Evolutionary conservation across 1,140 invertebrate genomes (phyloP).

Genomic region (Penaeus chinensis): DNA sequence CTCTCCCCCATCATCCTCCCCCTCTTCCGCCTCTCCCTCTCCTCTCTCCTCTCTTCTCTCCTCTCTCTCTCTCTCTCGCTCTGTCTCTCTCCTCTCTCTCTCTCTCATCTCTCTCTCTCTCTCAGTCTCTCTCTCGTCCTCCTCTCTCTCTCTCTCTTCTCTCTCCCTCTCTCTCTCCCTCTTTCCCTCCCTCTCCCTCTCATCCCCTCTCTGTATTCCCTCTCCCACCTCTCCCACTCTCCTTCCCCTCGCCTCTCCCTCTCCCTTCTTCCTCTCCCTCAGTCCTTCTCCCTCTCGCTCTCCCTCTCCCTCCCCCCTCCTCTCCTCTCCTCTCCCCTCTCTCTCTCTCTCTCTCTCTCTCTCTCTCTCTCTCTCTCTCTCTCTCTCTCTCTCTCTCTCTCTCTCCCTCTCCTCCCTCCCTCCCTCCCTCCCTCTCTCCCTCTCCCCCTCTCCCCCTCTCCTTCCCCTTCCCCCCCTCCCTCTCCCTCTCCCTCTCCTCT

Average conservation of each 20-base stretch:
- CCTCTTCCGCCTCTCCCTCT: background rate
- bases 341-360: background rate
- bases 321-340: background rate
- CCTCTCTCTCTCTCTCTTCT: no score
- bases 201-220: no score
- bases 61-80: no score
- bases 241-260: no score
- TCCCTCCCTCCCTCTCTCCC: background rate
- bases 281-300: no score
- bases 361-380: background rate
- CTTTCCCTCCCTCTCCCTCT: no score
- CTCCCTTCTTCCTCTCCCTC: no score
- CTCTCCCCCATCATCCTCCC: slow-evolving; percentile 27
- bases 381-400: background rate
- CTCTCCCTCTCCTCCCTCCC: background rate
- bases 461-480: background rate
- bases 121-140: no score
- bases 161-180: background rate
- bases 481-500: background rate
- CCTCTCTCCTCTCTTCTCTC: background rate
- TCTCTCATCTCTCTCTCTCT: no score
- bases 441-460: background rate
- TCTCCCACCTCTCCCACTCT: no score
- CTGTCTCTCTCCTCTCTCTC: no score
- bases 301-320: background rate